Conservation (phyloP, 2,113 vertebrate species). For the Turnix velox region DNA sequence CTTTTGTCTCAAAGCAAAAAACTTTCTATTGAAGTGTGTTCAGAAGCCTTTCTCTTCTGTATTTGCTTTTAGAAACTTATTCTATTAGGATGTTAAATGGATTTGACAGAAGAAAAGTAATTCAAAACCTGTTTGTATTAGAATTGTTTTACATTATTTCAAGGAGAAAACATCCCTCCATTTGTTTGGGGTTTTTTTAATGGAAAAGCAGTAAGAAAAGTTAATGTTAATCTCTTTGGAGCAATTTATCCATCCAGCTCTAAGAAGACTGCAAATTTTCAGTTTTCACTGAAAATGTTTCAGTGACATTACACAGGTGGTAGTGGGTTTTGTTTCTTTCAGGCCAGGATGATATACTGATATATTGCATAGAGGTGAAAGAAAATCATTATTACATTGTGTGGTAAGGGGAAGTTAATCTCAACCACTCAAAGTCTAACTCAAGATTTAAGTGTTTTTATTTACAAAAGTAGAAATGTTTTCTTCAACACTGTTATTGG, state of each 20-base stretch:
- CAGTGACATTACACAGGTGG: background rate
- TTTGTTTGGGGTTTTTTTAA: too few species aligned
- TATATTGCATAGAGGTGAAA: background rate
- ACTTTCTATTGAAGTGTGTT: slow-evolving; percentile 13
- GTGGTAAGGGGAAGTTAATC: background rate
- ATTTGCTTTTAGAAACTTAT: slow-evolving; percentile 62
- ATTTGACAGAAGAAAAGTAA: slow-evolving; percentile 64
- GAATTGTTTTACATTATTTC: slow-evolving; percentile 42
- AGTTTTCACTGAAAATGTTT: background rate
- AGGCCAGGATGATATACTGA: background rate
- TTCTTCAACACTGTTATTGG: background rate
- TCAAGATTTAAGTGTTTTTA: background rate
- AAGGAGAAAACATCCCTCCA: background rate
- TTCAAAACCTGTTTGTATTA: slow-evolving; percentile 52
- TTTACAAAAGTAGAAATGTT: background rate
- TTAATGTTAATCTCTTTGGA: background rate
- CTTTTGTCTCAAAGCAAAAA: slow-evolving; percentile 16
- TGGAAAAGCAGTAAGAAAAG: background rate
- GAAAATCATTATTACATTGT: slow-evolving; percentile 1
- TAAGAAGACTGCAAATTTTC: background rate
- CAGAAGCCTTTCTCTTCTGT: slow-evolving; percentile 27
- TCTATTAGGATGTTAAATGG: slow-evolving; percentile 63
- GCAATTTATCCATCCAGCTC: background rate
- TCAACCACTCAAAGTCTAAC: background rate
- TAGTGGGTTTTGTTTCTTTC: background rate